A percentile compares a stretch with the other conserved stretches of the same genome.
These are phyloP conservation scores for Sebastes hubbsi DNA, from an alignment of 2,797 vertebrate genomes.

Conservation along the genomic window DNA sequence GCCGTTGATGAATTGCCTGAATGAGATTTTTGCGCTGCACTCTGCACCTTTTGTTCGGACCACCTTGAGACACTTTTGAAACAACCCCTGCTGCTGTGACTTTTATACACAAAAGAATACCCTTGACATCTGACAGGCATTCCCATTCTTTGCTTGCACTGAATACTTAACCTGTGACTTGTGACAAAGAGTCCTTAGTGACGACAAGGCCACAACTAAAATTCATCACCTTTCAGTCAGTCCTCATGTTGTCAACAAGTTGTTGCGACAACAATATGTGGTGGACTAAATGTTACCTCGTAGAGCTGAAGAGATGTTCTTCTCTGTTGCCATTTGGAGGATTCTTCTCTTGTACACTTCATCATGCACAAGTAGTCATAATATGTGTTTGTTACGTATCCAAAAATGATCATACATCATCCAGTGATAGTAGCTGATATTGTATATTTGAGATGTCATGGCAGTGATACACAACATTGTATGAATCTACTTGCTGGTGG, in stretches of 20 bases:
- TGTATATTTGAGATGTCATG: neutral
- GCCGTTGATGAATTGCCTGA: neutral
- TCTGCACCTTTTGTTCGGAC: neutral
- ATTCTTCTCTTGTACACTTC: neutral
- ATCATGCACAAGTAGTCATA: neutral
- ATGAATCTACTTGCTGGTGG: neutral
- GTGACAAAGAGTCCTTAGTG: neutral
- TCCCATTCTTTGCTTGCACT: neutral
- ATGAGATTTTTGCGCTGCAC: neutral
- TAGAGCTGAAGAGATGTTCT: neutral
- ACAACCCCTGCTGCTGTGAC: neutral
- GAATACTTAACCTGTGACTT: slow-evolving; percentile 21
- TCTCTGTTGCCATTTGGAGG: neutral
- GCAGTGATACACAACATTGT: neutral
- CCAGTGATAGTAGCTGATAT: neutral
- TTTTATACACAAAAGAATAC: slow-evolving; percentile 11
- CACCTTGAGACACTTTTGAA: neutral
- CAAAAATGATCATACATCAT: neutral
- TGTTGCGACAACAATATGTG: neutral
- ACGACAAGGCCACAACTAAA: neutral
- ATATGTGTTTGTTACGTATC: neutral
- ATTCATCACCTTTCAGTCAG: slow-evolving; percentile 9
- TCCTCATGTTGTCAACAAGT: slow-evolving; percentile 17
- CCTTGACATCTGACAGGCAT: slow-evolving; percentile 24
- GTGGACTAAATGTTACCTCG: neutral